Percentiles rank a stretch among this genome's conserved stretches.
Conservation (phyloP, 2,797 vertebrate species). For the Mionectes olivaceus region DNA sequence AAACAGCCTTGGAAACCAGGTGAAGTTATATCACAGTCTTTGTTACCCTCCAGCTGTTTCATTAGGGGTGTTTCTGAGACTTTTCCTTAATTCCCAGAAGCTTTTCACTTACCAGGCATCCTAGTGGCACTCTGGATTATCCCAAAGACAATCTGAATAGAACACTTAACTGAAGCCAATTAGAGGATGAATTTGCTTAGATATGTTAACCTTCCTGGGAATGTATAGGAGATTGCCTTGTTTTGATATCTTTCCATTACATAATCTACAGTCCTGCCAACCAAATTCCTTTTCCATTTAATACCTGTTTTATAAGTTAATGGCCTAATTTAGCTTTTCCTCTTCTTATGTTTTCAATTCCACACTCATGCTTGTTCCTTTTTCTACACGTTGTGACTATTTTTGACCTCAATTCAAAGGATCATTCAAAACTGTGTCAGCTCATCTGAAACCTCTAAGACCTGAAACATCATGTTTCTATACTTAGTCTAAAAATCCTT, state of each 20-base stretch:
- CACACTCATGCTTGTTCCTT: neutral
- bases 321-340: neutral
- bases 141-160: neutral
- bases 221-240: neutral
- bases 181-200: constrained; percentile 36
- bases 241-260: neutral
- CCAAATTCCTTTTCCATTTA: neutral
- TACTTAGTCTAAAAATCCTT: neutral
- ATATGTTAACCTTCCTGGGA: constrained; percentile 4
- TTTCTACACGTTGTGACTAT: neutral
- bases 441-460: neutral
- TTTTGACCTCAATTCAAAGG: neutral
- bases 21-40: neutral
- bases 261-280: neutral
- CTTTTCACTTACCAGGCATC: neutral
- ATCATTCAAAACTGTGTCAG: neutral
- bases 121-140: neutral
- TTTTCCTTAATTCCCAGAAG: constrained; percentile 19
- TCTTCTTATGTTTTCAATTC: neutral
- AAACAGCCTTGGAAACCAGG: neutral
- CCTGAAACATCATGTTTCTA: neutral
- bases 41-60: neutral
- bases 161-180: constrained; percentile 27
- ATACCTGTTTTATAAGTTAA: neutral
- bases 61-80: neutral